Evolutionary conservation across 2,888 invertebrate genomes (phyloP), one percentile per base, ranked within the genome.

Genomic region (Hirudinaria manillensis): DNA sequence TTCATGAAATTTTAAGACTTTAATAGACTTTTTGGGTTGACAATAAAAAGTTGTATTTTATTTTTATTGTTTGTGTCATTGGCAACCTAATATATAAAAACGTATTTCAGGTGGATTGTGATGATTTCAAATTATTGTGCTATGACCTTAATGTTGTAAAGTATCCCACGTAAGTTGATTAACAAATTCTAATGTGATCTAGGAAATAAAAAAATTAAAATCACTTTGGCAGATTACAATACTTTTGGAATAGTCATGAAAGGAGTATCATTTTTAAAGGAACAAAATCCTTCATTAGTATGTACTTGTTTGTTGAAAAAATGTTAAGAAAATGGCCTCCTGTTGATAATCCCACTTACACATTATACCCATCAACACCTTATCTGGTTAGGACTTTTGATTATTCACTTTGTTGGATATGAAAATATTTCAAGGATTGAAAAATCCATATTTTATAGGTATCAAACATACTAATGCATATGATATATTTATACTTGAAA

Each of bases 151-250:
- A 61, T 29, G n/a, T 61, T 27, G 29, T 29, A 24, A 61, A n/a
- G n/a, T 61, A 61, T 19, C 61, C 61, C 3, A 61, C 61, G 61
- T 61, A 21, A 61, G 61, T 61, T 1, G 10, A 27, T 61, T 29
- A 27, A 4, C 2, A 61, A 61, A 10, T 45, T 45, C 45, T 45
- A 7, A 45, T 10, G 45, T 45, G 45, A 45, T 45, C 45, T 7
- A 10, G 13, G 19, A 61, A 24, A 61, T 61, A 21, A 2, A 61
- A 24, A 7, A 61, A n/a, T n/a, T n/a, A n/a, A 61, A 16, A 27
- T 61, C 3, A 61, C n/a, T 7, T 61, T 61, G 61, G n/a, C 29
- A 61, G 61, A 29, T 61, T 61, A 29, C 61, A 27, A 61, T 61
- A 27, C 29, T 61, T 61, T 61, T n/a, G 61, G 61, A 27, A 16